phyloP scores from a whole-genome alignment of 2,113 vertebrate genomes.

The Alouatta palliata region DNA sequence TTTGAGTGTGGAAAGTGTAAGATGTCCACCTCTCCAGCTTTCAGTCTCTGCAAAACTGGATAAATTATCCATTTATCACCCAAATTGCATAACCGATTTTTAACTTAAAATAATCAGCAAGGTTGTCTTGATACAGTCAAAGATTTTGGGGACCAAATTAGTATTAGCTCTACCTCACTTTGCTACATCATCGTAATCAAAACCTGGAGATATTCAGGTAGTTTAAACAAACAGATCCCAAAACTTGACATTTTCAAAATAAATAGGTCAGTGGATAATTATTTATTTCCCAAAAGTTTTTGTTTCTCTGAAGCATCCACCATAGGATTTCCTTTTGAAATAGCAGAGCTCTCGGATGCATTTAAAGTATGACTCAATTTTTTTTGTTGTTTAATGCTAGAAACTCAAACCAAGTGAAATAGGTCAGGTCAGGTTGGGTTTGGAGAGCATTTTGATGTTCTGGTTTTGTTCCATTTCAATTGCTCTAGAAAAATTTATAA shows the following conservation, averaged over 20 bases:
- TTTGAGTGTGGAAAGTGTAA: not conserved
- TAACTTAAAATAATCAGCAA: not conserved
- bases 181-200: not conserved
- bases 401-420: constrained; percentile 72
- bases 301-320: constrained; percentile 1
- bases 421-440: constrained; percentile 61
- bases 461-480: constrained; percentile 65
- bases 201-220: not conserved
- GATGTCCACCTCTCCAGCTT: not conserved
- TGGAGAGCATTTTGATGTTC: constrained; percentile 66
- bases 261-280: not conserved
- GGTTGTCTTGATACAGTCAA: not conserved
- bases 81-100: not conserved
- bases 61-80: not conserved
- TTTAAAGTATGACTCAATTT: constrained; percentile 63
- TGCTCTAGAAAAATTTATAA: constrained; percentile 59
- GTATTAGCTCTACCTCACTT: not conserved
- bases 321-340: constrained; percentile 60
- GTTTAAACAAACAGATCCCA: not conserved
- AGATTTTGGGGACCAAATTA: not conserved
- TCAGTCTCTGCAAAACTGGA: not conserved
- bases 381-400: not conserved
- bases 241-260: constrained; percentile 32
- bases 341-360: constrained; percentile 22
- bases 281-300: constrained; percentile 15